Percentiles rank a stretch among this genome's conserved stretches.
phyloP scores from a whole-genome alignment of 2,113 vertebrate genomes.

The Megalops atlanticus region DNA sequence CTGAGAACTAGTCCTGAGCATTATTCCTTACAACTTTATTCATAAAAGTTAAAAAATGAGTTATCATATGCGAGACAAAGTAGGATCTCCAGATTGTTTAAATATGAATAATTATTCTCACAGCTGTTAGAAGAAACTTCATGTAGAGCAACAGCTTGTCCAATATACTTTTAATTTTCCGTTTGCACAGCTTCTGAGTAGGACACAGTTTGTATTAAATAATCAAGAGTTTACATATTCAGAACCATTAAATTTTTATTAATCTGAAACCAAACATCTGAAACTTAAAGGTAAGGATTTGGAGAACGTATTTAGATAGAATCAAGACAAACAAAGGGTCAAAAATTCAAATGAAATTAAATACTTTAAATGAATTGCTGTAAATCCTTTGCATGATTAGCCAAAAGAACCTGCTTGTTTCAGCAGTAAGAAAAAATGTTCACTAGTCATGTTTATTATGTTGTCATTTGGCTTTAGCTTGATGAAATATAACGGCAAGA shows the following conservation, averaged over 20 bases:
- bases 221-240: neutral
- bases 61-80: conserved; percentile 65
- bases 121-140: conserved; percentile 67
- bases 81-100: conserved; percentile 65
- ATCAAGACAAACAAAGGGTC: too few relatives aligned
- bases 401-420: neutral
- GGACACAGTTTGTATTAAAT: neutral
- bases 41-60: conserved; percentile 78
- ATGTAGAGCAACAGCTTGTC: conserved; percentile 71
- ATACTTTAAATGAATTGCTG: neutral
- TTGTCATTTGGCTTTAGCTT: conserved; percentile 23
- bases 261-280: neutral
- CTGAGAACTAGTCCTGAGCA: conserved; percentile 51
- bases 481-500: conserved; percentile 60
- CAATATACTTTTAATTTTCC: conserved; percentile 46
- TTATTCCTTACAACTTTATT: conserved; percentile 74
- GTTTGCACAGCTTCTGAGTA: conserved; percentile 33
- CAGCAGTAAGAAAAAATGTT: neutral
- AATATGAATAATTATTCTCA: conserved; percentile 78
- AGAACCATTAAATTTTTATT: too few relatives aligned
- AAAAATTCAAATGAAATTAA: neutral
- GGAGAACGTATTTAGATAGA: neutral
- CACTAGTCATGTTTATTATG: neutral
- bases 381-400: neutral
- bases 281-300: neutral